A percentile compares a stretch with the other conserved stretches of the same genome.
Evolutionary conservation across 1,140 invertebrate genomes (phyloP).

Genomic region (Drosophila triauraria): DNA sequence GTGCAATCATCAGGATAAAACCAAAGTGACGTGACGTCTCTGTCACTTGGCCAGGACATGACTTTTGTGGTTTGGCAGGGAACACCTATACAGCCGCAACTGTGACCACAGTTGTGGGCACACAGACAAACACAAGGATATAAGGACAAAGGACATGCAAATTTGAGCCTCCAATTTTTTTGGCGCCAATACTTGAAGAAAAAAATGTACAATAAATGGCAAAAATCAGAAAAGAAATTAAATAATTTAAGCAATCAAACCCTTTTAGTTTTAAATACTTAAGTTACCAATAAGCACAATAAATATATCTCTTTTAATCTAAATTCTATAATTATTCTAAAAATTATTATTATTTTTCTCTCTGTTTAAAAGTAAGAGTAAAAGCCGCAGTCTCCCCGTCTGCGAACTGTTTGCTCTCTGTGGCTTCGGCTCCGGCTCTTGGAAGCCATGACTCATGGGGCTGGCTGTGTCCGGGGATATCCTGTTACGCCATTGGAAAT

Average conservation of each 20-base stretch:
- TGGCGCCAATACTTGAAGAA: conserved; percentile 44
- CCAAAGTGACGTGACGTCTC: conserved; percentile 19
- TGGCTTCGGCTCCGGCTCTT: conserved; percentile 3
- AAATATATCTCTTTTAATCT: neutral
- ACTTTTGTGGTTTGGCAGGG: conserved; percentile 25
- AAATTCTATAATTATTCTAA: too few relatives aligned
- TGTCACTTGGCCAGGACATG: conserved; percentile 31
- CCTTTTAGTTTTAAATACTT: neutral
- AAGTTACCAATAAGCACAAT: too few relatives aligned
- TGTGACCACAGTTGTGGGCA: conserved; percentile 7
- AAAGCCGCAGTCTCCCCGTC: conserved; percentile 5
- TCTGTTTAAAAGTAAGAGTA: conserved; percentile 6
- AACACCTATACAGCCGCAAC: conserved; percentile 16
- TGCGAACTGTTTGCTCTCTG: conserved; percentile 30
- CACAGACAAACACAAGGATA: conserved; percentile 10
- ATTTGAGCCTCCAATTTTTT: conserved; percentile 27
- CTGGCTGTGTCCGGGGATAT: conserved; percentile 33
- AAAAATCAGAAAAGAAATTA: neutral
- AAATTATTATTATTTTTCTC: neutral
- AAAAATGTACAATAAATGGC: neutral
- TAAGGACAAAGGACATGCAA: conserved; percentile 11
- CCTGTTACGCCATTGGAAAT: conserved; percentile 52
- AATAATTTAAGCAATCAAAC: neutral
- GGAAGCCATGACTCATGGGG: conserved; percentile 25
- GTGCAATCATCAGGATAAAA: conserved; percentile 20